Base-by-base conservation (phyloP, 2,797 vertebrate genomes). In the Hyperoplus lanceolatus region DNA sequence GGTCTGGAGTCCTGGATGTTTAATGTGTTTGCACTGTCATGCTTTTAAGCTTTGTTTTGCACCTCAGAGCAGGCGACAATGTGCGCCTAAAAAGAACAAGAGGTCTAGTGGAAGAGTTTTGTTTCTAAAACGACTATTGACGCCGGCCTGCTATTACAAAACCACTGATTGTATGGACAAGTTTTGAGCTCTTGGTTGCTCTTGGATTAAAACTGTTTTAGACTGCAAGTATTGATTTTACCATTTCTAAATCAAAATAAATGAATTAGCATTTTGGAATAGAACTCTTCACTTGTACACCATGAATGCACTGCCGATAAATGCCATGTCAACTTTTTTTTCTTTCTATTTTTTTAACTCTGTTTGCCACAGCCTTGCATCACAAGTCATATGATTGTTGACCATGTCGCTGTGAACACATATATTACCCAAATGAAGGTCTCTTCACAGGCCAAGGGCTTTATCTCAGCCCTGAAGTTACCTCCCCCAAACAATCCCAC, bases 11-110 rank as follows among this genome's bases (percentile, higher is more conserved):
- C 81, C 88, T 80, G 74, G 87, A 83, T 89, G 84, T 93, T 80
- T 18, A 77, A 79, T 84, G 86, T 90, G 74, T 84, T 89, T 80
- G 93, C 94, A 94, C 93, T 93, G 89, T 93, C 85, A 71, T 88
- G 88, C 86, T 90, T 87, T 89, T 91, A 83, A 29, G 90, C 91
- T 93, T 92, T 76, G 86, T 93, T 94, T 95, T 94, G 95, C 94
- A 94, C 94, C 89, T 93, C 67, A 74, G 72, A 54, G 73, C 73
- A 79, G 71, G 77, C 70, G 81, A 29, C 63, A 46, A 85, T 16
- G 71, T 87, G 82, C 80, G 62, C 85, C 86, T 77, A 73, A 56
- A 29, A 79, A 78, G 65, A 80, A 61, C 61, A 15, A 65, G 53
- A 78, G 79, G 69, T 75, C 74, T 39, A 49, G 77, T 54, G 73